phyloP scores from a whole-genome alignment of 2,888 invertebrate species.

The Tachina grossa region DNA sequence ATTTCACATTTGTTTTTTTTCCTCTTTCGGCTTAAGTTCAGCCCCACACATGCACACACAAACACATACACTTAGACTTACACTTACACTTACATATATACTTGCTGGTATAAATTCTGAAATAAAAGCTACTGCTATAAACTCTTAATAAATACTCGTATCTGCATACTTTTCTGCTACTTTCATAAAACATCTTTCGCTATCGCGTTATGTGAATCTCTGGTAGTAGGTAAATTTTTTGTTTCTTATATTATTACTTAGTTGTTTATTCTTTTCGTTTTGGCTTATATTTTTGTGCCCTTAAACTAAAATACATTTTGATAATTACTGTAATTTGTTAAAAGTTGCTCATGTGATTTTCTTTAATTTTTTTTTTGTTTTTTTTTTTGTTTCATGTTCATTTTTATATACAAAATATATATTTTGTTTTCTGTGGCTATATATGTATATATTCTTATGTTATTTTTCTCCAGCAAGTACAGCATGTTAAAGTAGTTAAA shows the following conservation, averaged over 20 bases:
- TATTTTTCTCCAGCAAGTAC: conserved; percentile 11
- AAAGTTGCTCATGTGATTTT: conserved; percentile 75
- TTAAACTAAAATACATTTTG: conserved; percentile 77
- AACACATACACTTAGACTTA: neutral
- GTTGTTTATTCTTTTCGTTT: conserved; percentile 56
- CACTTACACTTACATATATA: too few species aligned
- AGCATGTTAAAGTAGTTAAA: conserved; percentile 34
- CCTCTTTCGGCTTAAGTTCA: neutral
- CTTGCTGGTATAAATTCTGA: neutral
- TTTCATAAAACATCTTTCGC: conserved; percentile 66
- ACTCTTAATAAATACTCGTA: neutral
- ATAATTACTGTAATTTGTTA: conserved; percentile 79
- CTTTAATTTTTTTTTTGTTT: conserved; percentile 62
- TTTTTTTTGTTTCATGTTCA: conserved; percentile 10
- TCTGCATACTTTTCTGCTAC: conserved; percentile 54
- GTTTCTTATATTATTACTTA: conserved; percentile 28
- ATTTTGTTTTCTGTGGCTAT: conserved; percentile 8
- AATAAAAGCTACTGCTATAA: conserved; percentile 8
- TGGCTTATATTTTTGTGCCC: conserved; percentile 73
- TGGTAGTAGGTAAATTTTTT: conserved; percentile 40
- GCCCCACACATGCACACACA: conserved; percentile 19
- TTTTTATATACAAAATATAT: conserved; percentile 39
- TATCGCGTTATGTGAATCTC: conserved; percentile 69
- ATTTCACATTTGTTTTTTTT: neutral
- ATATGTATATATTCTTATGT: conserved; percentile 7